phyloP scores from a whole-genome alignment of 2,113 vertebrate genomes.

The Bufo bufo region DNA sequence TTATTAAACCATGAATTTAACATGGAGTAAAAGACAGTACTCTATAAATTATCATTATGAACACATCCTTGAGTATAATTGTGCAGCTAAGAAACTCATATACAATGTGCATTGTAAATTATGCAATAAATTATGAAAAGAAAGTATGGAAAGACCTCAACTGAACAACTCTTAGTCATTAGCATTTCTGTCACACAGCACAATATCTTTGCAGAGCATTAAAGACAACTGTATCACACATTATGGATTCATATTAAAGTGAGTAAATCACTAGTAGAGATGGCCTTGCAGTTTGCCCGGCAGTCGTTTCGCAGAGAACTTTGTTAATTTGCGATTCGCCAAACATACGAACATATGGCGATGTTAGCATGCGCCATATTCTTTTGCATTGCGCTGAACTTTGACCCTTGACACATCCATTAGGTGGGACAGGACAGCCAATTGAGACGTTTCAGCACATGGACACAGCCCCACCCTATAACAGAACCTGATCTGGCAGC shows the following conservation, averaged over 20 bases:
- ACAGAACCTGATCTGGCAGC: no score
- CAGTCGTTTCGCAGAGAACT: no score
- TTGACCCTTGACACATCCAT: no score
- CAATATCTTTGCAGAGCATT: neutral
- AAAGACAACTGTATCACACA: neutral
- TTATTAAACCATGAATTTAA: conserved; percentile 39
- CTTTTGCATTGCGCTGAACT: no score
- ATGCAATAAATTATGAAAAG: neutral
- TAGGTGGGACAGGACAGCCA: no score
- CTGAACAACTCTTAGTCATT: neutral
- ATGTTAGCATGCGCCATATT: no score
- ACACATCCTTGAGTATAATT: neutral
- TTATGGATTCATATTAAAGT: neutral
- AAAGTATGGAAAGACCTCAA: neutral
- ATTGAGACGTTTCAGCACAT: no score
- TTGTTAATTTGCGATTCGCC: no score
- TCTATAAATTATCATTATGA: conserved; percentile 40
- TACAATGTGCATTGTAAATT: neutral
- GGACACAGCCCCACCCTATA: no score
- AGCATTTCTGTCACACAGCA: neutral
- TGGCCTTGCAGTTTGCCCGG: neutral
- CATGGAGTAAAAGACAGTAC: conserved; percentile 8
- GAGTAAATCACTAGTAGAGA: neutral
- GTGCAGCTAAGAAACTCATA: conserved; percentile 24
- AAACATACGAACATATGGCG: no score